phyloP scores from a whole-genome alignment of 2,888 invertebrate genomes.

The Seladonia tumulorum region DNA sequence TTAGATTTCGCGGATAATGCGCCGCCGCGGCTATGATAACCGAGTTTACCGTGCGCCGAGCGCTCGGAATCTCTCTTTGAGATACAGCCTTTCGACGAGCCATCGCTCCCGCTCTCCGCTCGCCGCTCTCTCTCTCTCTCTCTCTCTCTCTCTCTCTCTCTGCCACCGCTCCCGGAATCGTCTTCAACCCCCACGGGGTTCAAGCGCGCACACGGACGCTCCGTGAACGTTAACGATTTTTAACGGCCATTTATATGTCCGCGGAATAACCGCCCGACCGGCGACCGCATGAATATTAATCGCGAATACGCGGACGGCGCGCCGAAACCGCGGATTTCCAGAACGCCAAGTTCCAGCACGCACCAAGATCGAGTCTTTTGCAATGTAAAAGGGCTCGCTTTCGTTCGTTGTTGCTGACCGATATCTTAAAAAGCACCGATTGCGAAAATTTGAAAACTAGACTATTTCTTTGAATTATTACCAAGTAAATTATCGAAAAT shows the following conservation, averaged over 20 bases:
- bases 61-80: slow-evolving; percentile 41
- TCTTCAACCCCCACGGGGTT: background rate
- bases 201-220: slow-evolving; percentile 7
- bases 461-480: no score
- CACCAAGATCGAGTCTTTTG: background rate
- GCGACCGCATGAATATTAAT: slow-evolving; percentile 56
- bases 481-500: no score
- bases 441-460: no score
- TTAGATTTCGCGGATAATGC: slow-evolving; percentile 72
- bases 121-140: no score
- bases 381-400: background rate
- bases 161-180: background rate
- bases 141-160: background rate
- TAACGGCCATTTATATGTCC: slow-evolving; percentile 61
- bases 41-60: slow-evolving; percentile 53
- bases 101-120: background rate
- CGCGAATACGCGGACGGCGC: slow-evolving; percentile 31
- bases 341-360: background rate
- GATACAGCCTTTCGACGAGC: slow-evolving; percentile 30
- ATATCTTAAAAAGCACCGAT: no score
- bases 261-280: slow-evolving; percentile 25
- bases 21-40: slow-evolving; percentile 53
- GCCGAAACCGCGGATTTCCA: background rate
- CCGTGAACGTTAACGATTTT: slow-evolving; percentile 49
- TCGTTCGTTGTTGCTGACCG: background rate